These are phyloP conservation scores for Albula glossodonta DNA, from an alignment of 2,113 vertebrate species.

Conservation along the genomic window DNA sequence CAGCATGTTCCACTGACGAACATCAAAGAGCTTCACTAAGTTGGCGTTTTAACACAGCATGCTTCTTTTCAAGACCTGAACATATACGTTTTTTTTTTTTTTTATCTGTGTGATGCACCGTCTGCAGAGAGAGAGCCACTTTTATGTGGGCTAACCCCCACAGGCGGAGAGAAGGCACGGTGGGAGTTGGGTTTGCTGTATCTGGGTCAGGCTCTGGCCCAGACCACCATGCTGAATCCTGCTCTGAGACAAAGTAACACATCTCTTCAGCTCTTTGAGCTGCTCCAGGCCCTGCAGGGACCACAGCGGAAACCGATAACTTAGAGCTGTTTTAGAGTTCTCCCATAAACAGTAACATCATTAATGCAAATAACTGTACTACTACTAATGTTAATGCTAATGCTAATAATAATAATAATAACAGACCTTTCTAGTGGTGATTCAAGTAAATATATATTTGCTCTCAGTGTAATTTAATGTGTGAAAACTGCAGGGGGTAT, in stretches of 20 bases:
- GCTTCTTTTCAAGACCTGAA: not conserved
- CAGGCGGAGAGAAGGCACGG: not conserved
- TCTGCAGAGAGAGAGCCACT: conserved; percentile 1
- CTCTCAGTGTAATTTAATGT: too few species aligned
- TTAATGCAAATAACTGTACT: too few species aligned
- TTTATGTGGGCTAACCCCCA: not conserved
- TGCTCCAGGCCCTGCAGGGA: not conserved
- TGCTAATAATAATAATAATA: too few species aligned
- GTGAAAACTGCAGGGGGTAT: too few species aligned
- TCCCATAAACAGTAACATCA: not conserved
- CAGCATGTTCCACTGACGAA: not conserved
- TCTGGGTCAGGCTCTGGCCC: not conserved
- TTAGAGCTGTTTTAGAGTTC: conserved; percentile 30
- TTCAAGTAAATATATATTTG: too few species aligned
- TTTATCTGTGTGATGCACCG: not conserved
- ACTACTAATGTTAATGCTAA: conserved; percentile 27
- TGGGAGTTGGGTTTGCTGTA: conserved; percentile 8
- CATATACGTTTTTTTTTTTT: not conserved
- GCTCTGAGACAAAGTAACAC: not conserved
- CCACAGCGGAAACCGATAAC: not conserved
- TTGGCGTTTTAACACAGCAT: not conserved
- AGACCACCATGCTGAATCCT: not conserved
- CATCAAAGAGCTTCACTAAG: not conserved
- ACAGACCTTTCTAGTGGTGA: too few species aligned
- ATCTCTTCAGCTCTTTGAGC: conserved; percentile 12